These are phyloP conservation scores for Sturnira hondurensis DNA, from an alignment of 2,113 vertebrate genomes.

Conservation along the genomic window DNA sequence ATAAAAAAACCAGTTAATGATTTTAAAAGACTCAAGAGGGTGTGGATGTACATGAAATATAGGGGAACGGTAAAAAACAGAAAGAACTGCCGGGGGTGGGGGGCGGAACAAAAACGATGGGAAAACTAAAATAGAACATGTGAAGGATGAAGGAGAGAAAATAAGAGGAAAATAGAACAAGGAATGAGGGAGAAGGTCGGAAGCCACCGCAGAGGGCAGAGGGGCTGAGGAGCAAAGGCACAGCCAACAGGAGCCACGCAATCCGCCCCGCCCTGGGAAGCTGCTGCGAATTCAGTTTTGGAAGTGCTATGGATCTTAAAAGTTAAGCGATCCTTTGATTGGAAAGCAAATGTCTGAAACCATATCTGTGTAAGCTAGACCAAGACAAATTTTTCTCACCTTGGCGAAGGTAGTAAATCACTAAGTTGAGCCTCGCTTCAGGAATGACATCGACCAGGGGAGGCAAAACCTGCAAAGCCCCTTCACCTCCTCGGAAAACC, in stretches of 20 bases:
- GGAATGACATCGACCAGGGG: conserved; percentile 97
- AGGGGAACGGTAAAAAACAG: neutral
- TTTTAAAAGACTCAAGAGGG: neutral
- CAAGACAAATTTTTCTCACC: conserved; percentile 79
- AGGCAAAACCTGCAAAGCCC: conserved; percentile 93
- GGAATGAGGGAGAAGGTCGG: neutral
- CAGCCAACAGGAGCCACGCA: neutral
- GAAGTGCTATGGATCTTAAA: conserved; percentile 8
- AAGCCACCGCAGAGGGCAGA: neutral
- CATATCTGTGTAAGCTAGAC: conserved; percentile 13
- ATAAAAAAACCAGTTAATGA: neutral
- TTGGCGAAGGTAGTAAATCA: conserved; percentile 97
- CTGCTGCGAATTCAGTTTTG: neutral
- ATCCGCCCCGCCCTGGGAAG: neutral
- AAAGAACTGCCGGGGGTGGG: neutral
- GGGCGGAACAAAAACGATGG: neutral
- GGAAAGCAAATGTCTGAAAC: conserved; percentile 2
- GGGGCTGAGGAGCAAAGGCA: neutral
- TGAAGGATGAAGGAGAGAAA: neutral
- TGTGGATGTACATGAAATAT: neutral
- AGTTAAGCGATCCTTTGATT: neutral
- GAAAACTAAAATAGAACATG: neutral
- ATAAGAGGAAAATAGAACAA: neutral
- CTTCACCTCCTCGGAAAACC: conserved; percentile 95
- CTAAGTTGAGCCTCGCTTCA: conserved; percentile 95